Conservation (phyloP, 2,888 invertebrate genomes). For the Oscheius sp. region DNA sequence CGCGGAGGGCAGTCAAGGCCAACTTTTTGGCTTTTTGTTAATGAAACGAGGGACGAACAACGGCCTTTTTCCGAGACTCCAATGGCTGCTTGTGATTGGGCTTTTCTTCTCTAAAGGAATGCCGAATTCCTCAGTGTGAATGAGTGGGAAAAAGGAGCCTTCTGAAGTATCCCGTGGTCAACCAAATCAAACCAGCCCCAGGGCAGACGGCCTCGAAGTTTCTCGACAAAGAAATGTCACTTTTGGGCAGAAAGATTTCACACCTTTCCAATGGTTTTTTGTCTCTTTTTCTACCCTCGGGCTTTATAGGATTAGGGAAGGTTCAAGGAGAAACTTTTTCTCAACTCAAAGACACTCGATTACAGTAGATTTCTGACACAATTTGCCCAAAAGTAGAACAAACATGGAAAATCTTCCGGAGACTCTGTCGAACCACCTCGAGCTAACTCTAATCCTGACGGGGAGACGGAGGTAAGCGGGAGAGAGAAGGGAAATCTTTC, state of each 20-base stretch:
- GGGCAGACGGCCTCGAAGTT: constrained; percentile 16
- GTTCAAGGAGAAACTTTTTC: not conserved
- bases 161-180: constrained; percentile 3
- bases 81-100: not conserved
- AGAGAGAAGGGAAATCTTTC: not conserved
- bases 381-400: too few relatives aligned
- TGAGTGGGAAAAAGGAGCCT: not conserved
- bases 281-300: too few relatives aligned
- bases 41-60: not conserved
- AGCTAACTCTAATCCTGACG: too few relatives aligned
- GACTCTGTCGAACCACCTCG: too few relatives aligned
- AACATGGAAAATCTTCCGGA: too few relatives aligned
- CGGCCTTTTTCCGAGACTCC: not conserved
- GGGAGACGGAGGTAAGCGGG: not conserved
- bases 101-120: not conserved
- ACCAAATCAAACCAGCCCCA: not conserved
- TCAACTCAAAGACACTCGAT: too few relatives aligned
- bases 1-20: not conserved
- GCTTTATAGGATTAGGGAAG: too few relatives aligned
- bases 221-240: constrained; percentile 21
- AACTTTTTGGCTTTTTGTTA: not conserved
- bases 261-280: too few relatives aligned
- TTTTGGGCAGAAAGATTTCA: not conserved
- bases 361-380: too few relatives aligned
- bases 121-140: not conserved